Conservation (phyloP, 2,113 vertebrate genomes). For the Channa maculata region DNA sequence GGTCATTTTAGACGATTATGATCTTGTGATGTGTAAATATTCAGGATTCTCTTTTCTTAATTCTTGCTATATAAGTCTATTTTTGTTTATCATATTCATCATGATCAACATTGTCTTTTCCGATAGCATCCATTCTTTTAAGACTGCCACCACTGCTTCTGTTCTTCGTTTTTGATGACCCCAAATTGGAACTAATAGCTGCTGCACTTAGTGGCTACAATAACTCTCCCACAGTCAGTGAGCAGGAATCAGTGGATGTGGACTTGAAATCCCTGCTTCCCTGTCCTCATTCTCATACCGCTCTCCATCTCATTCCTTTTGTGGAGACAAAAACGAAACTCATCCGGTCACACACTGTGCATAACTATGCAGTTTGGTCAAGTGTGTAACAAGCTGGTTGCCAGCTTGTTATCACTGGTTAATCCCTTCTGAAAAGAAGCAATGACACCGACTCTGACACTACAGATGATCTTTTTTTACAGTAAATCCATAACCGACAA, state of each 20-base stretch:
- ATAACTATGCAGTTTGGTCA: slow-evolving; percentile 58
- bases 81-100: not conserved
- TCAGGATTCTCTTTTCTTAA: too few species aligned
- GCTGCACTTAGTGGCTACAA: slow-evolving; percentile 60
- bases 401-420: slow-evolving; percentile 72
- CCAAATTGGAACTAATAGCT: slow-evolving; percentile 22
- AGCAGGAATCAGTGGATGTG: slow-evolving; percentile 62
- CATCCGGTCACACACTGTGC: slow-evolving; percentile 82
- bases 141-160: not conserved
- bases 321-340: slow-evolving; percentile 67
- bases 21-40: too few species aligned
- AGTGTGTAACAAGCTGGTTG: slow-evolving; percentile 53
- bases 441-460: slow-evolving; percentile 47
- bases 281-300: slow-evolving; percentile 66
- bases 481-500: not conserved
- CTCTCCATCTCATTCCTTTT: slow-evolving; percentile 62
- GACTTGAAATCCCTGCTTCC: slow-evolving; percentile 70
- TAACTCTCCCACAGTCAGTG: slow-evolving; percentile 75
- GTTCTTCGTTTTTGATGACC: slow-evolving; percentile 32
- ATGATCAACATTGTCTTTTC: not conserved
- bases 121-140: not conserved
- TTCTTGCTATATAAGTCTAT: too few species aligned
- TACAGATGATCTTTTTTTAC: slow-evolving; percentile 29
- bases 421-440: slow-evolving; percentile 65
- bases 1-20: not conserved